Base-by-base conservation (phyloP, 2,113 vertebrate genomes). In the Morone chrysops region DNA sequence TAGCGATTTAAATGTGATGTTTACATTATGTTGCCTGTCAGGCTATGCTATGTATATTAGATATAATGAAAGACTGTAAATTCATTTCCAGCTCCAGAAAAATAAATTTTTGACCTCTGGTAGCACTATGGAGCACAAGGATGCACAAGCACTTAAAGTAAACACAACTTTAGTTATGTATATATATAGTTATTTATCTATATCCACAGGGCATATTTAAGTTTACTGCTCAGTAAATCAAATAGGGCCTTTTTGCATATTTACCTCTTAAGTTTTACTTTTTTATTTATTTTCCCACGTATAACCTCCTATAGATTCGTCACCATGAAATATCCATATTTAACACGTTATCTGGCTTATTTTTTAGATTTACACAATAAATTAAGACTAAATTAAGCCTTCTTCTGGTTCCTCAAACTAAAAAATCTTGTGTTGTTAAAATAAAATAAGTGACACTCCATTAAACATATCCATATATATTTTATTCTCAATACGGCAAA, bases 401-500 rank as follows among this genome's bases (percentile, higher is more conserved):
- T 31, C n/a, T 45, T 41, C 9, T 61, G 10, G 5, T 5, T 43
- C 3, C 60, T 45, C 16, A 31, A 31, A 31, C 31, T 4, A 45
- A 50, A 63, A 8, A 20, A 50, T 25, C 6, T 2, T 4, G 6
- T 5, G 12, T 18, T 36, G 8, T 16, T 14, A 11, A 83, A 56
- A 77, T 6, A 66, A 89, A 79, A 11, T 2, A 0, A 78, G 43
- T 6, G 45, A 78, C 47, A 79, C 57, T n/a, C 65, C 11, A 62
- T 83, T 87, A 92, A 97, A 92, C 91, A 90, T 94, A 93, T 93
- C 92, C 93, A 95, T 96, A 96, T 95, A 95, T 92, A 95, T 94
- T 95, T 96, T 98, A 98, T 97, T 99, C 96, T 98, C 97, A 97
- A 98, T 99, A 99, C 97, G 95, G 97, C 97, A 99, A 99, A 99